A percentile compares a stretch with the other conserved stretches of the same genome.
These are phyloP conservation scores for Zaprionus tsacasi DNA, from an alignment of 1,140 invertebrate genomes.

Conservation along the genomic window DNA sequence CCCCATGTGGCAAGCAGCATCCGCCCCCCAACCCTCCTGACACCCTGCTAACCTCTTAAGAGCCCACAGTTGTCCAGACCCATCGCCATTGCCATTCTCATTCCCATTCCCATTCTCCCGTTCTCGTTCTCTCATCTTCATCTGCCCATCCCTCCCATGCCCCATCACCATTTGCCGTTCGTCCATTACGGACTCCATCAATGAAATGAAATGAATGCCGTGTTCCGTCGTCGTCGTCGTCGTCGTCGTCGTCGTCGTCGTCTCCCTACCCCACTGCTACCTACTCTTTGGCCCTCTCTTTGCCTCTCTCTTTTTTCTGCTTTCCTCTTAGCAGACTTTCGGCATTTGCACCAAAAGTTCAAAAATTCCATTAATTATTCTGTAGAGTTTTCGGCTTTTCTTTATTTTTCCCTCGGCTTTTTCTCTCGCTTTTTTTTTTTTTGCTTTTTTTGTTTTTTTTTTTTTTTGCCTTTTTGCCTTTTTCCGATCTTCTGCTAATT, in stretches of 20 bases:
- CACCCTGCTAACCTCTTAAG: too few species aligned
- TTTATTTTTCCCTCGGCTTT: background rate
- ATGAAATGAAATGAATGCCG: constrained; percentile 69
- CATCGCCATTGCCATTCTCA: background rate
- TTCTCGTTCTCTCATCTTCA: background rate
- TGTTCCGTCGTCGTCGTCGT: constrained; percentile 9
- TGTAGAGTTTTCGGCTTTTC: constrained; percentile 37
- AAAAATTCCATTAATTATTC: constrained; percentile 77
- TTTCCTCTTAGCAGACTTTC: constrained; percentile 19
- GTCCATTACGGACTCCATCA: constrained; percentile 40
- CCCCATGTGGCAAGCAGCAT: constrained; percentile 43
- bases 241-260: background rate
- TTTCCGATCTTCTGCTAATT: constrained; percentile 53
- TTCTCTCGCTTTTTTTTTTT: constrained; percentile 1
- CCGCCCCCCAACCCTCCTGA: background rate
- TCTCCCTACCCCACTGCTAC: background rate
- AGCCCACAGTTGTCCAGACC: background rate
- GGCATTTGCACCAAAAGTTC: constrained; percentile 68
- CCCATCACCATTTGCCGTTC: background rate
- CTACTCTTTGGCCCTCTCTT: background rate
- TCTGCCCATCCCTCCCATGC: background rate
- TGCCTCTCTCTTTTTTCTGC: background rate
- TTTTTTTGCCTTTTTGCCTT: background rate
- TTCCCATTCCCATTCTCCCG: background rate
- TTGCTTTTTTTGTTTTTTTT: background rate